These are phyloP conservation scores for Theristicus caerulescens DNA, from an alignment of 2,113 vertebrate genomes.

Conservation along the genomic window DNA sequence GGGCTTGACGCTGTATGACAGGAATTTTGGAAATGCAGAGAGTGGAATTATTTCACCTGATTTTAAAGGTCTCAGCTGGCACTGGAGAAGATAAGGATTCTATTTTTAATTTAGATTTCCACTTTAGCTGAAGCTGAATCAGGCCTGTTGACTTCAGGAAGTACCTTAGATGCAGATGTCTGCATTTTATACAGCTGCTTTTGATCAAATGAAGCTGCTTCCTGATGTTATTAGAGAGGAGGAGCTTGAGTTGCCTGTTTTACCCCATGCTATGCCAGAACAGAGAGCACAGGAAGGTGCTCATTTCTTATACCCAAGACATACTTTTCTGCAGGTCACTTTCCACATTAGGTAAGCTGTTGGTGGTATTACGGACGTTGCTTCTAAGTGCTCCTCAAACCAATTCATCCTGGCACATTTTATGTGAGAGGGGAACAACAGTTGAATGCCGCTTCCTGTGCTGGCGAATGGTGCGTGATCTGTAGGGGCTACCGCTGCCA, in stretches of 20 bases:
- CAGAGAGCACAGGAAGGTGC: background rate
- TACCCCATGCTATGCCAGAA: background rate
- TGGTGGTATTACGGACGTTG: background rate
- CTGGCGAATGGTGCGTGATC: background rate
- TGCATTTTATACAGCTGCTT: background rate
- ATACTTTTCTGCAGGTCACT: background rate
- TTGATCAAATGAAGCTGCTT: constrained; percentile 3
- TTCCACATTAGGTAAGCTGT: background rate
- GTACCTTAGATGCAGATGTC: background rate
- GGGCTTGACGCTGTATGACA: background rate
- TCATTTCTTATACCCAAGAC: background rate
- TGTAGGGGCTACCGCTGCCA: background rate
- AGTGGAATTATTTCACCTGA: background rate
- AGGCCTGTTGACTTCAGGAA: background rate
- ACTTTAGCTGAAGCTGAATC: background rate
- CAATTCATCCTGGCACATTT: background rate
- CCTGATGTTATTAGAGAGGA: background rate
- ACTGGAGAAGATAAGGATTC: background rate
- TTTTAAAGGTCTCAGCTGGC: background rate
- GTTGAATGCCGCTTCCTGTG: background rate
- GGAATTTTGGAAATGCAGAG: background rate
- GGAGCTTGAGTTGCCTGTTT: background rate
- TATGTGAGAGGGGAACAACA: background rate
- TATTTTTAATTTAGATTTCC: background rate
- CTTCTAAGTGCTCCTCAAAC: background rate